Percentiles rank a stretch among this genome's conserved stretches.
phyloP scores from a whole-genome alignment of 2,888 invertebrate species.

The Apantesis nais region DNA sequence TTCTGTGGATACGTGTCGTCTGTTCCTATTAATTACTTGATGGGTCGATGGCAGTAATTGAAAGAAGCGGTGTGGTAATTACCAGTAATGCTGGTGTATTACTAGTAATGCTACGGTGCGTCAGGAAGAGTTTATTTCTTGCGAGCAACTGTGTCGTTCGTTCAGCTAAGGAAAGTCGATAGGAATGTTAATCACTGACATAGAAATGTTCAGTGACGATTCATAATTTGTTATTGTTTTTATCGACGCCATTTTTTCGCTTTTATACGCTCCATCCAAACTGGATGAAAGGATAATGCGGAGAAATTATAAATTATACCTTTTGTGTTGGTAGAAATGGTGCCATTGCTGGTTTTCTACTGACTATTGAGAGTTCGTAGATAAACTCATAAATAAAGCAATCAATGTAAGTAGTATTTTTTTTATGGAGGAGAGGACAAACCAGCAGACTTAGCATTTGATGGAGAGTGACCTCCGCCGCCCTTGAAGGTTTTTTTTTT shows the following conservation, averaged over 20 bases:
- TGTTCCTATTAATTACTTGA: slow-evolving; percentile 39
- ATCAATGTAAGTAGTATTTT: too few species aligned
- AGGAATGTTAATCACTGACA: slow-evolving; percentile 16
- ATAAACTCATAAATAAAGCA: too few species aligned
- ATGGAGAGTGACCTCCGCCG: too few species aligned
- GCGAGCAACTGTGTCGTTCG: slow-evolving; percentile 15
- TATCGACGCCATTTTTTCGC: neutral
- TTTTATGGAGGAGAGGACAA: too few species aligned
- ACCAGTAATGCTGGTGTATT: slow-evolving; percentile 27
- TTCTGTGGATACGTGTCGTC: neutral
- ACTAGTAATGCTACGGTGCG: slow-evolving; percentile 26
- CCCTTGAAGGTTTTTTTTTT: too few species aligned
- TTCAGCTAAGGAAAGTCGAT: slow-evolving; percentile 20
- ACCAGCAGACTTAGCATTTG: too few species aligned
- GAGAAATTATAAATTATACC: neutral
- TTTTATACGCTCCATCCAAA: neutral
- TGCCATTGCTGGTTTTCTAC: neutral
- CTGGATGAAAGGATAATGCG: neutral
- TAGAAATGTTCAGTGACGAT: neutral
- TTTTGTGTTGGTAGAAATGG: neutral
- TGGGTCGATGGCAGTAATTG: slow-evolving; percentile 32
- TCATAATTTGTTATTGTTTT: slow-evolving; percentile 2
- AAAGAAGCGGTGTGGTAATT: slow-evolving; percentile 37
- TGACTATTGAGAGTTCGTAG: too few species aligned
- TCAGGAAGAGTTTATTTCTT: slow-evolving; percentile 33